Evolutionary conservation across 92 coral and sea anemone genomes (phyloP).

Genomic region (Virgularia gustaviana): DNA sequence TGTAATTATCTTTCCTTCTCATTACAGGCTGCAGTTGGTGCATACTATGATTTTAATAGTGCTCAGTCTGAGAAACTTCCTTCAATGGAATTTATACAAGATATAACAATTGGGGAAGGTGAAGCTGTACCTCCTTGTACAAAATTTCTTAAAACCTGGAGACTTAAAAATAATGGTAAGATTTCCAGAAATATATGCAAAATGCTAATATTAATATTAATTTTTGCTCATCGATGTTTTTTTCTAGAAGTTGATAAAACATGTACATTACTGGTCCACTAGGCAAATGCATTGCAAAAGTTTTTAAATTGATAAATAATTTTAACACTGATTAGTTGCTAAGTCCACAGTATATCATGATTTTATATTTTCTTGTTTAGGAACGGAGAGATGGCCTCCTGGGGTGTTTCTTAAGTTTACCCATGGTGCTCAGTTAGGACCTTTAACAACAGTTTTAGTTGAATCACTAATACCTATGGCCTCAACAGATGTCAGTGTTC

Average conservation of each 20-base stretch:
- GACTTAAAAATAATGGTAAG: constrained; percentile 86
- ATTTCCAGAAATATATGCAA: not conserved
- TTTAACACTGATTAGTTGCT: no score
- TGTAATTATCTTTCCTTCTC: no score
- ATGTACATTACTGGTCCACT: no score
- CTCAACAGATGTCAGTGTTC: constrained; percentile 70
- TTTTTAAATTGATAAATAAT: no score
- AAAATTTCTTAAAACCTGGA: constrained; percentile 89
- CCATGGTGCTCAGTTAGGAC: constrained; percentile 86
- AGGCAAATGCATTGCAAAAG: no score
- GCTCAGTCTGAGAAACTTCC: constrained; percentile 76
- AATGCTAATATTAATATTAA: not conserved
- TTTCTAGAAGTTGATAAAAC: no score
- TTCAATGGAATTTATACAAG: constrained; percentile 77
- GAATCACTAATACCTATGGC: constrained; percentile 66
- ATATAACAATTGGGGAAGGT: constrained; percentile 95
- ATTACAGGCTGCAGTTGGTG: constrained; percentile 90
- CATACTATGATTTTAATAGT: constrained; percentile 91
- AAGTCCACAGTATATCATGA: no score
- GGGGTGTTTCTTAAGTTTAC: constrained; percentile 84
- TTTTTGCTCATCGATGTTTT: no score
- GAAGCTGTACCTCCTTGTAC: constrained; percentile 92
- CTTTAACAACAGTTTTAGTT: constrained; percentile 65
- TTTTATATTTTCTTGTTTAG: no score
- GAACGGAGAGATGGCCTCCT: constrained; percentile 65